Percentiles rank a stretch among this genome's conserved stretches.
Conservation (phyloP, 30 jellyfish, hydroid and myxozoan genomes). For the Haliclystus octoradiatus region DNA sequence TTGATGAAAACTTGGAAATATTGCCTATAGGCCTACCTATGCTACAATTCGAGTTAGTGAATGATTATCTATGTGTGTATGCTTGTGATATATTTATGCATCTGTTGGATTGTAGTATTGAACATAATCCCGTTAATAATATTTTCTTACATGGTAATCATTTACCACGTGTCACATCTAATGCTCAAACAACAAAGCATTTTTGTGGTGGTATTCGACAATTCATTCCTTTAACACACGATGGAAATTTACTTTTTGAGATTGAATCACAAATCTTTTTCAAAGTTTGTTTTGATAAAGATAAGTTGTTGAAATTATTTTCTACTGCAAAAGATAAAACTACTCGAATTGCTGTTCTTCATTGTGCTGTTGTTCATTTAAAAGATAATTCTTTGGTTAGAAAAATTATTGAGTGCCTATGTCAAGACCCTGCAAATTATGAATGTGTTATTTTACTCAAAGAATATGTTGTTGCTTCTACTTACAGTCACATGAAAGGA, state of each 20-base stretch:
- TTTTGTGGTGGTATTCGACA: constrained; percentile 36
- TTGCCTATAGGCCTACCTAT: constrained; percentile 5
- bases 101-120: constrained; percentile 78
- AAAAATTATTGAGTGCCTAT: constrained; percentile 51
- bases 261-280: constrained; percentile 32
- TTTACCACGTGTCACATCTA: constrained; percentile 16
- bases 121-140: constrained; percentile 75
- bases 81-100: constrained; percentile 55
- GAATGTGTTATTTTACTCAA: constrained; percentile 53
- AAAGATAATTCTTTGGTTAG: constrained; percentile 34
- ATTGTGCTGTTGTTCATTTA: constrained; percentile 59
- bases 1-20: constrained; percentile 7
- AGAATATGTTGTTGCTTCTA: constrained; percentile 50
- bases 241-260: constrained; percentile 29
- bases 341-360: constrained; percentile 59
- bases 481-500: constrained; percentile 60
- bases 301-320: constrained; percentile 18
- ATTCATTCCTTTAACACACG: constrained; percentile 28
- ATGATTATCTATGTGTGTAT: constrained; percentile 57
- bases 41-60: constrained; percentile 37
- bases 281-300: constrained; percentile 30
- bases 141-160: constrained; percentile 24
- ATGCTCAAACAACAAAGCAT: constrained; percentile 1
- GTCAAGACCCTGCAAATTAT: constrained; percentile 80
- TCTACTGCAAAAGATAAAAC: constrained; percentile 37